phyloP scores from a whole-genome alignment of 2,113 vertebrate genomes.

The Pollachius pollachius region DNA sequence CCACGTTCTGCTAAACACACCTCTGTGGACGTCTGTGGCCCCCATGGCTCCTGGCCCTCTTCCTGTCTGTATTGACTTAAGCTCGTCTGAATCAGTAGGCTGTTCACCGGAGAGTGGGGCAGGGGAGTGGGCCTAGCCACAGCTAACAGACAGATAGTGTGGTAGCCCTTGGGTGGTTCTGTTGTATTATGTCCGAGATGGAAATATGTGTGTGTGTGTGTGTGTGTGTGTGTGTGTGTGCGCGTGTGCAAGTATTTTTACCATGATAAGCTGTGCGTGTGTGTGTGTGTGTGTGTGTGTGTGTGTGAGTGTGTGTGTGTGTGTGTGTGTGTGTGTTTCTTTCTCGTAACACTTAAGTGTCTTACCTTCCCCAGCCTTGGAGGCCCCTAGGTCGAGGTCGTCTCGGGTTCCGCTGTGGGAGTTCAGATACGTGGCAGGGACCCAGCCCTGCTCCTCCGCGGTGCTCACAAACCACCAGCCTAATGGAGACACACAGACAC shows the following conservation, averaged over 20 bases:
- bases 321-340: slow-evolving; percentile 19
- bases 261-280: too few relatives aligned
- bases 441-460: slow-evolving; percentile 95
- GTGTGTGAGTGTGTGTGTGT: slow-evolving; percentile 31
- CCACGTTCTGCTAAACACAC: slow-evolving; percentile 37
- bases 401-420: slow-evolving; percentile 91
- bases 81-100: slow-evolving; percentile 51
- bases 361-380: slow-evolving; percentile 91
- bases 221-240: slow-evolving; percentile 26
- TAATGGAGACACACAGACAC: slow-evolving; percentile 44
- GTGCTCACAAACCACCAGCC: slow-evolving; percentile 99
- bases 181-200: slow-evolving; percentile 44
- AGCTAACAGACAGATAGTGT: slow-evolving; percentile 49
- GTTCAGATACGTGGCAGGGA: slow-evolving; percentile 94
- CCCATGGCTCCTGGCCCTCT: slow-evolving; percentile 28
- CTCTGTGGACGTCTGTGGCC: slow-evolving; percentile 45
- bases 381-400: slow-evolving; percentile 87
- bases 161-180: slow-evolving; percentile 26
- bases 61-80: slow-evolving; percentile 46
- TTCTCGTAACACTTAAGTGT: background rate
- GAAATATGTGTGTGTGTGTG: slow-evolving; percentile 34
- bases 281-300: slow-evolving; percentile 23
- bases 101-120: slow-evolving; percentile 28
- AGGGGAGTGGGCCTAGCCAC: slow-evolving; percentile 29
- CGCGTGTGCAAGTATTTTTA: slow-evolving; percentile 9